Base-by-base conservation (phyloP, 2,888 invertebrate genomes). In the Oxyteleia sp. region DNA sequence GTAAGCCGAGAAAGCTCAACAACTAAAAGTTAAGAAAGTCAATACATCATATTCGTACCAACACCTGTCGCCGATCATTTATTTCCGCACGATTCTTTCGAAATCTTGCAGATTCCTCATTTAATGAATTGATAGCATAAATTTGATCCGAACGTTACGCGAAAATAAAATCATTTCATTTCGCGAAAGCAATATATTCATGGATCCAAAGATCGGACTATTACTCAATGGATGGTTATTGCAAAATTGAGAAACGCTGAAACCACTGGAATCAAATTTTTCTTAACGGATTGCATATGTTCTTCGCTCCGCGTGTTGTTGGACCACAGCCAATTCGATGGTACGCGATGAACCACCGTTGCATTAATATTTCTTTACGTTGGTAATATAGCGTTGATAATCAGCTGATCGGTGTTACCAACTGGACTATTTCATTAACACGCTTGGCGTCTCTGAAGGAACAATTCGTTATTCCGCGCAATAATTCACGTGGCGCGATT, bases 361-460 rank as follows among this genome's bases (percentile, higher is more conserved):
- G 43, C 51, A 61, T 72, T 72, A 61, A 61, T 61, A 61, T 61
- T 72, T 51, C 61, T 61, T 61, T 61, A 49, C 26, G 61, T 72
- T 53, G 72, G 61, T 51, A 72, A 72, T 53, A 72, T 61, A 18
- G 26, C 29, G 20, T 51, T 72, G 29, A 61, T 51, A 72, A 61
- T 59, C 59, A 71, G 49, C 49, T 59, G 59, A 59, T 71, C 71
- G 49, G 16, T 47, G 38, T 26, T 49, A 49, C 49, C 71, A 71
- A 59, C 71, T 41, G 15, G 23, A n/a, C 47, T 47, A 69, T 47
- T 45, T 69, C 41, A n/a, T n/a, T n/a, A n/a, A n/a, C n/a, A n/a
- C n/a, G n/a, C n/a, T n/a, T n/a, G n/a, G n/a, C n/a, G n/a, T n/a
- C n/a, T n/a, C n/a, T 20, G 13, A 53, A 3, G 51, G 15, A 55